These are phyloP conservation scores for Rhopalosiphum padi DNA, from an alignment of 1,140 invertebrate genomes.

Conservation along the genomic window DNA sequence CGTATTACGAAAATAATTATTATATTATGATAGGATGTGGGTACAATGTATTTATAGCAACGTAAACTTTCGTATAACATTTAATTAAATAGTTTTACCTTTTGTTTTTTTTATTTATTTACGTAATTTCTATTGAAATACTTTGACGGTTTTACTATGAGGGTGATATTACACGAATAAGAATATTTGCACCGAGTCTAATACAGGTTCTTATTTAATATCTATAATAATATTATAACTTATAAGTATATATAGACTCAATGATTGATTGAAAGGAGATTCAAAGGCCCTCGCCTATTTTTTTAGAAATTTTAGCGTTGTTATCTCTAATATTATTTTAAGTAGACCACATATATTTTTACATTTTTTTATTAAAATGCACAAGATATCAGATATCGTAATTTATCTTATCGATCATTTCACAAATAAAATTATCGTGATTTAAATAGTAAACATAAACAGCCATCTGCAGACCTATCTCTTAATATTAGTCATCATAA, in stretches of 20 bases:
- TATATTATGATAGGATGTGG: not conserved
- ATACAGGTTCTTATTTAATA: too few relatives aligned
- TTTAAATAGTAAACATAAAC: not conserved
- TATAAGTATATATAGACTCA: too few relatives aligned
- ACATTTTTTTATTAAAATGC: not conserved
- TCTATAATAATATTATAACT: too few relatives aligned
- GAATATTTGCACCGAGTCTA: not conserved
- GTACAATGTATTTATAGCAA: constrained; percentile 10
- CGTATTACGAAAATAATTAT: not conserved
- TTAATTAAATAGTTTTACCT: not conserved
- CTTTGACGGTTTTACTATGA: not conserved
- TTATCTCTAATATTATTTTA: too few relatives aligned
- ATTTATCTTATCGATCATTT: not conserved
- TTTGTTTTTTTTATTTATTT: not conserved
- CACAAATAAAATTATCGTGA: not conserved
- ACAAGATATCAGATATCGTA: not conserved
- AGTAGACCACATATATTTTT: too few relatives aligned
- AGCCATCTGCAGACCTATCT: too few relatives aligned
- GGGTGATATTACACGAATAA: not conserved
- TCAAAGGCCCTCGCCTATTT: not conserved
- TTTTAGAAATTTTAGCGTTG: not conserved
- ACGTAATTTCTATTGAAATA: not conserved
- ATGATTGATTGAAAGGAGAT: too few relatives aligned
- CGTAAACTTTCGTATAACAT: not conserved
- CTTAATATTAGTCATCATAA: too few relatives aligned